phyloP scores from a whole-genome alignment of 2,113 vertebrate species.

The Zosterops hypoxanthus region DNA sequence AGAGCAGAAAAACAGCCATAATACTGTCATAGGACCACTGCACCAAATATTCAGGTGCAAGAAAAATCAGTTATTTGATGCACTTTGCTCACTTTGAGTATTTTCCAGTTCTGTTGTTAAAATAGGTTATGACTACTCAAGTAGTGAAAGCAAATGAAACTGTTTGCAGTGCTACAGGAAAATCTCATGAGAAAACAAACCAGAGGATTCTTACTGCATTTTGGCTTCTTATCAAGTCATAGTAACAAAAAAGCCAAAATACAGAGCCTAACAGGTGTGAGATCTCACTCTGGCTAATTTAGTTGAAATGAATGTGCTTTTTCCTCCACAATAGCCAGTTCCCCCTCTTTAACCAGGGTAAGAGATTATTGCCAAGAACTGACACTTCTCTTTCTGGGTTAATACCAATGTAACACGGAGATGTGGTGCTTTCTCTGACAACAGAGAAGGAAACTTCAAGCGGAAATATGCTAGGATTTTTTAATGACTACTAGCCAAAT shows the following conservation, averaged over 20 bases:
- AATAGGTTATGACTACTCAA: background rate
- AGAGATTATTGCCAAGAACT: background rate
- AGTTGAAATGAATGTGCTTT: background rate
- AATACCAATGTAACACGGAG: background rate
- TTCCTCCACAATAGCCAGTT: background rate
- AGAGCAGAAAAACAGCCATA: background rate
- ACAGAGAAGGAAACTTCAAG: background rate
- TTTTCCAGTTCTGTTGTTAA: background rate
- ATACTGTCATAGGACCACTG: background rate
- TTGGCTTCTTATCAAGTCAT: background rate
- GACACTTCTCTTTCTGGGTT: background rate
- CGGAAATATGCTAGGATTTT: background rate
- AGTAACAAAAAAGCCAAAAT: background rate
- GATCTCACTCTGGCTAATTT: background rate
- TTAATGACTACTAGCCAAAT: background rate
- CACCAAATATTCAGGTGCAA: background rate
- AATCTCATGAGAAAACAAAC: background rate
- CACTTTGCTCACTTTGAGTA: background rate
- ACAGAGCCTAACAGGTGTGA: accelerated
- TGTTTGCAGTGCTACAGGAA: background rate
- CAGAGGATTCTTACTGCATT: background rate
- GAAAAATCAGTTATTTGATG: background rate
- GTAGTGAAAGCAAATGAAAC: background rate
- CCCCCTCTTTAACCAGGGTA: background rate
- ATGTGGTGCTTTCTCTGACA: background rate